These are phyloP conservation scores for Shargacucullia verbasci DNA, from an alignment of 2,888 invertebrate species.

Conservation along the genomic window DNA sequence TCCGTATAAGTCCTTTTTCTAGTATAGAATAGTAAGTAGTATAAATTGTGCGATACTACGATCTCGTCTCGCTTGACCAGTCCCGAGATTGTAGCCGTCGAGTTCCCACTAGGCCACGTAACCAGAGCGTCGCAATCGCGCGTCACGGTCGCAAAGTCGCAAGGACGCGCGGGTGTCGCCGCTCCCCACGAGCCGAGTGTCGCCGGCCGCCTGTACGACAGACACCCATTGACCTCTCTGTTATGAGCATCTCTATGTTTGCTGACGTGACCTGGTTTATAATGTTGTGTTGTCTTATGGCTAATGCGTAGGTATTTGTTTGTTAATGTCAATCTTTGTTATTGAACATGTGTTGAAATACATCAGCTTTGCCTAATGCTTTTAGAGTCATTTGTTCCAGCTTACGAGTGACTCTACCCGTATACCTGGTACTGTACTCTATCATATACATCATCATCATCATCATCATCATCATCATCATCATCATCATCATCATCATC, in stretches of 20 bases:
- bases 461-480: no score
- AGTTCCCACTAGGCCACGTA: not conserved
- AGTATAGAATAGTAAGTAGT: no score
- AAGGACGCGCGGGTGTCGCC: conserved; percentile 6
- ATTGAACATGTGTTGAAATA: conserved; percentile 15
- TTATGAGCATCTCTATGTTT: conserved; percentile 20
- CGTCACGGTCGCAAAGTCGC: not conserved
- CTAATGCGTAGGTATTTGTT: conserved; percentile 9
- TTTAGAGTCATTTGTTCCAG: no score
- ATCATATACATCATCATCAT: no score
- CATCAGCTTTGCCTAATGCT: no score
- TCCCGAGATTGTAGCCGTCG: conserved; percentile 8
- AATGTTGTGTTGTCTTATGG: conserved; percentile 24
- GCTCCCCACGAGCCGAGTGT: not conserved
- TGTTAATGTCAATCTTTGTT: conserved; percentile 1
- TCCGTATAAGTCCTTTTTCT: no score
- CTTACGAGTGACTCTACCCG: no score
- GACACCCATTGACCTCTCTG: conserved; percentile 40
- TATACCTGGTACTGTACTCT: no score
- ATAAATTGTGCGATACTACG: conserved; percentile 1
- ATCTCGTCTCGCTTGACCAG: conserved; percentile 11
- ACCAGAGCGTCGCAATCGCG: no score
- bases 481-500: no score
- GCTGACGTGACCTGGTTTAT: conserved; percentile 34
- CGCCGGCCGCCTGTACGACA: conserved; percentile 12